Conservation (phyloP, 1,140 invertebrate genomes). For the Diploscapter pachys region DNA sequence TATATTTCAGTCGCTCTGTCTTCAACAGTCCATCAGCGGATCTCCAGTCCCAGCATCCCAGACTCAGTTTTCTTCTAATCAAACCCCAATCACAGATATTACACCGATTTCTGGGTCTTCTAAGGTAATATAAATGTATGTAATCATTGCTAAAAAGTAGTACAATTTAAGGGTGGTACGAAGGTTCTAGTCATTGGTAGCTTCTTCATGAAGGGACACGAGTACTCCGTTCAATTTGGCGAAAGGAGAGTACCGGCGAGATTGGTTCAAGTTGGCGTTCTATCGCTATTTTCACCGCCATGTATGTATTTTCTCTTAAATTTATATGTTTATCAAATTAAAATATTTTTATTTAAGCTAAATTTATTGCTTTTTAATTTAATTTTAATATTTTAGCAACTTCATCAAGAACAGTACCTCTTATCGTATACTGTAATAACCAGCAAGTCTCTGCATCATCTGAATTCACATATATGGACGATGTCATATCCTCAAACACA, state of each 20-base stretch:
- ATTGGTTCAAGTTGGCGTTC: constrained; percentile 80
- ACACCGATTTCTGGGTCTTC: not conserved
- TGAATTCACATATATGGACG: constrained; percentile 2
- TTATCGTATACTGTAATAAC: constrained; percentile 21
- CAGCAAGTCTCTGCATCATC: not conserved
- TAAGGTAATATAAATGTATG: not conserved
- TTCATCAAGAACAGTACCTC: constrained; percentile 3
- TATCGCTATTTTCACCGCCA: constrained; percentile 89
- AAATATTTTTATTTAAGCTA: constrained; percentile 19
- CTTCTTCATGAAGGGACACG: constrained; percentile 78
- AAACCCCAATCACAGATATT: constrained; percentile 3
- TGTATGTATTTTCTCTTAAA: constrained; percentile 29
- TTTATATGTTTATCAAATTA: not conserved
- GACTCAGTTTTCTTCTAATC: not conserved
- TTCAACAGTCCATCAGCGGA: constrained; percentile 3
- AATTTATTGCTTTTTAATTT: not conserved
- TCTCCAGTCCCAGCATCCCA: constrained; percentile 8
- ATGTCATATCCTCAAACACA: too few species aligned
- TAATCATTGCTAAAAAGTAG: not conserved
- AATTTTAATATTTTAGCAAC: constrained; percentile 3
- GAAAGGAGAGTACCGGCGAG: constrained; percentile 83
- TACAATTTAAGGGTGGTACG: constrained; percentile 64
- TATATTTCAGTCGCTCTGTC: constrained; percentile 5
- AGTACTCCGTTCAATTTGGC: constrained; percentile 87
- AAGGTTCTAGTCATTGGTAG: constrained; percentile 87